Evolutionary conservation across 2,888 invertebrate genomes (phyloP), one percentile per base, ranked within the genome.

Genomic region (Tanaodytes sp.): DNA sequence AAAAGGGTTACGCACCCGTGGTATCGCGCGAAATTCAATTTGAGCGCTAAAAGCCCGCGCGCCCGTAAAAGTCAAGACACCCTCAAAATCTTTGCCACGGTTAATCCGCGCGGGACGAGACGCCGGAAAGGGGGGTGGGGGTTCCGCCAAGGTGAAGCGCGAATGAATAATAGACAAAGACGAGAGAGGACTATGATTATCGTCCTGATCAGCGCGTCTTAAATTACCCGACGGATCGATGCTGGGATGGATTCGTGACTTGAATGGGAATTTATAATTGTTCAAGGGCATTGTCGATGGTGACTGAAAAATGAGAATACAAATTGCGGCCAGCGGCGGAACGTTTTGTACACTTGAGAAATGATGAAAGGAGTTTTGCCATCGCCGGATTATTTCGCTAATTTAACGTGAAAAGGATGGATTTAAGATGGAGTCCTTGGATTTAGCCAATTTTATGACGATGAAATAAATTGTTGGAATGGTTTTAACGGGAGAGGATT

Each of bases 141-240:
- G n/a, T n/a, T n/a, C n/a, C 11, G 12, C 11, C 46, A 72, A 75
- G 79, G 78, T 78, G 80, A 78, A 78, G 72, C 63, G 66, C 71
- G 64, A 71, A 76, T 79, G 78, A 77, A 79, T 78, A 77, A 78
- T 76, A 76, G 66, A 70, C 51, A 36, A 43, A 16, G 23, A 55
- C 8, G 40, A 42, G 57, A 30, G 14, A 14, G 16, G 57, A 43
- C 40, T 45, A 65, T 65, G 54, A 66, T 66, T 66, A 46, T 31
- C 55, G n/a, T 37, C 33, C 11, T 55, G 49, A 61, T 61, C 66
- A 42, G 30, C 45, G 58, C 33, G 45, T 51, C 39, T 40, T 27
- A 59, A 66, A 54, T 54, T 66, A 55, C 39, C 55, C 37, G 67
- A 30, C 36, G 61, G 57, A 51, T 67, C 19, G 40, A 23, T 37